Conservation (phyloP, 2,113 vertebrate genomes). For the Carlito syrichta region DNA sequence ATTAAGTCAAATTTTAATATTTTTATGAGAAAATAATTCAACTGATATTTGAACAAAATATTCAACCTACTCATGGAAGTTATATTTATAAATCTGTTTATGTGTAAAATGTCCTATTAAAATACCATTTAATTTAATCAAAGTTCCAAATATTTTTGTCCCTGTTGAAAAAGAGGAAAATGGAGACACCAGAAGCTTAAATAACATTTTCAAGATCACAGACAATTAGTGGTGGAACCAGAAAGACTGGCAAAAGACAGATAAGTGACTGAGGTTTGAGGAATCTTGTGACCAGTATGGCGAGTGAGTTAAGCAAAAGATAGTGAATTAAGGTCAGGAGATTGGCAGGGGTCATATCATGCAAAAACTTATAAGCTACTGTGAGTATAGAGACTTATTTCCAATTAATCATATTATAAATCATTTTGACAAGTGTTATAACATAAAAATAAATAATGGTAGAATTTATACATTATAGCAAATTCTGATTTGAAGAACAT, state of each 20-base stretch:
- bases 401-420: background rate
- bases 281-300: background rate
- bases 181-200: background rate
- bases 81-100: background rate
- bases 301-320: background rate
- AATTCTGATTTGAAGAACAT: background rate
- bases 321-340: background rate
- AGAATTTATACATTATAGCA: background rate
- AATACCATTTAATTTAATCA: background rate
- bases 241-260: background rate
- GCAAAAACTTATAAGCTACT: background rate
- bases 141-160: background rate
- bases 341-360: background rate
- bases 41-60: background rate
- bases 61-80: background rate
- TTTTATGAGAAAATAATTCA: background rate
- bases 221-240: background rate
- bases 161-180: background rate
- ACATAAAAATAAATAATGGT: background rate
- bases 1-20: background rate
- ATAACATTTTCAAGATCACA: background rate
- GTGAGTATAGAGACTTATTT: background rate
- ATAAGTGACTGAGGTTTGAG: background rate
- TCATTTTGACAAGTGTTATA: background rate
- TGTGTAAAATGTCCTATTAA: background rate